Percentiles rank a stretch among this genome's conserved stretches.
Evolutionary conservation across 2,113 vertebrate species (phyloP).

Genomic region (Nansenia antarctica): DNA sequence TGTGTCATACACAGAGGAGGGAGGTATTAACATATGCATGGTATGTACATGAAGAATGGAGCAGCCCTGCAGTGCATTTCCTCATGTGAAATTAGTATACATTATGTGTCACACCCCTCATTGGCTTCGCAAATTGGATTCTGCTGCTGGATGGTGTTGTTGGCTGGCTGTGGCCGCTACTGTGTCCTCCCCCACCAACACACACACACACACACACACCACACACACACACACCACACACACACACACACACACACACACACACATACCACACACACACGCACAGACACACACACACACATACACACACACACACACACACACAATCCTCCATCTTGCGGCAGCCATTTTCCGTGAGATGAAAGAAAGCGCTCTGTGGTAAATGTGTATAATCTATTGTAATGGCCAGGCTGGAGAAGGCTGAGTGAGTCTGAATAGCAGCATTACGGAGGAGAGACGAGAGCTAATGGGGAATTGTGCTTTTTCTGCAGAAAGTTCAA

Average conservation of each 20-base stretch:
- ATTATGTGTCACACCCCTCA: conserved; percentile 62
- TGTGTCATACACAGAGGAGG: neutral
- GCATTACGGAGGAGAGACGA: conserved; percentile 20
- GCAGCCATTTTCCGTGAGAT: conserved; percentile 40
- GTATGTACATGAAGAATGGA: conserved; percentile 23
- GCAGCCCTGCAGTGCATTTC: conserved; percentile 31
- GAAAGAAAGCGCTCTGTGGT: conserved; percentile 43
- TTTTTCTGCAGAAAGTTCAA: conserved; percentile 28
- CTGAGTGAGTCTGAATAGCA: conserved; percentile 27
- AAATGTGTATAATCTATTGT: conserved; percentile 56
- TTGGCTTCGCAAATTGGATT: conserved; percentile 60
- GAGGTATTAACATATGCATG: conserved; percentile 10
- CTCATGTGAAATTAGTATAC: conserved; percentile 59
- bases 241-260: neutral
- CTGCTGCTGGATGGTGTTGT: conserved; percentile 42
- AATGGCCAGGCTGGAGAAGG: conserved; percentile 43
- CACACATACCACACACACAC: neutral
- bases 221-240: neutral
- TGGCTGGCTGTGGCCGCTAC: conserved; percentile 25
- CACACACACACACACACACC: neutral
- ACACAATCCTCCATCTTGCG: conserved; percentile 2
- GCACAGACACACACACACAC: too few relatives aligned
- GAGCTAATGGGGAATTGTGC: conserved; percentile 27
- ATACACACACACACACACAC: neutral
- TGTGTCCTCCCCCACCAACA: too few relatives aligned